Evolutionary conservation across 2,888 invertebrate genomes (phyloP).

Genomic region (Volucella zonaria): DNA sequence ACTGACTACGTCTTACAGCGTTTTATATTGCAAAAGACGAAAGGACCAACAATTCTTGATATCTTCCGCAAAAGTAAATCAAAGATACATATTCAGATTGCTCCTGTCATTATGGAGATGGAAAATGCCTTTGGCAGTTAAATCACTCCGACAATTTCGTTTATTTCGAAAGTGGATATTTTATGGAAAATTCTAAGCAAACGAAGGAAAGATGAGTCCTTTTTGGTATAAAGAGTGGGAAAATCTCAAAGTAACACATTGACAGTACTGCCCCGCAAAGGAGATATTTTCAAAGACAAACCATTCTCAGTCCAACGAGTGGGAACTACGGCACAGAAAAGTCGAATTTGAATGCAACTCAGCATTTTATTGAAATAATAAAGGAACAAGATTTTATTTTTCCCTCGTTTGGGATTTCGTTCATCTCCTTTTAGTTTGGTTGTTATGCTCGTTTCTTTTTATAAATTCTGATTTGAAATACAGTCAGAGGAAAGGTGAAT

Average conservation of each 20-base stretch:
- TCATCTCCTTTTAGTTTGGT: conserved; percentile 17
- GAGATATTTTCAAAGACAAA: too few species aligned
- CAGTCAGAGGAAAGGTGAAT: conserved; percentile 36
- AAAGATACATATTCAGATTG: too few species aligned
- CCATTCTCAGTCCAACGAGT: background rate
- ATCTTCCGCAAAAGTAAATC: too few species aligned
- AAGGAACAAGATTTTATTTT: conserved; percentile 57
- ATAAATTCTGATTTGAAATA: conserved; percentile 32
- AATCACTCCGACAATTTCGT: too few species aligned
- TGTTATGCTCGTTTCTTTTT: conserved; percentile 16
- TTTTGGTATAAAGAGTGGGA: background rate
- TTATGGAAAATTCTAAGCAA: background rate
- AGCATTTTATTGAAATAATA: conserved; percentile 63
- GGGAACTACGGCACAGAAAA: conserved; percentile 9
- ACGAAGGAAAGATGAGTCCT: background rate
- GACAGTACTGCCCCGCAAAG: too few species aligned
- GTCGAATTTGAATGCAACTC: conserved; percentile 59
- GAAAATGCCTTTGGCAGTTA: too few species aligned
- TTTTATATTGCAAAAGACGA: too few species aligned
- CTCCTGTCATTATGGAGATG: too few species aligned
- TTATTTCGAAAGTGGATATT: background rate
- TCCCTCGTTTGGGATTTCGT: conserved; percentile 43
- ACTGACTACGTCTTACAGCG: too few species aligned
- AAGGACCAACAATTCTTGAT: too few species aligned
- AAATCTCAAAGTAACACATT: background rate